Percentiles rank a stretch among this genome's conserved stretches.
Conservation (phyloP, 2,797 vertebrate genomes). For the Rhinoraja longicauda region DNA sequence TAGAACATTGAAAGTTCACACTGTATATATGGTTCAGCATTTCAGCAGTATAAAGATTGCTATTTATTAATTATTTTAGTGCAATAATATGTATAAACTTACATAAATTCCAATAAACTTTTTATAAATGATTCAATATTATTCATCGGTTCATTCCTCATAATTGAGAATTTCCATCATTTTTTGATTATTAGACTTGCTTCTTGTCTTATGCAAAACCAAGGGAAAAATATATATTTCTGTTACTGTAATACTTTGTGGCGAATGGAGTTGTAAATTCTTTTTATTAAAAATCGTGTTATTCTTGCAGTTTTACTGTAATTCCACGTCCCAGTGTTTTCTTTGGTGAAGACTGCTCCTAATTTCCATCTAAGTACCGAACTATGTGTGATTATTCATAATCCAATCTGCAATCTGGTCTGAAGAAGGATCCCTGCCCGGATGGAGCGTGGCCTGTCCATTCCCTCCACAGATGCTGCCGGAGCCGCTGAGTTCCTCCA, state of each 20-base stretch:
- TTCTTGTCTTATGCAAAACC: background rate
- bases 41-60: conserved; percentile 30
- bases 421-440: no score
- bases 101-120: conserved; percentile 32
- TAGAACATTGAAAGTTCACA: conserved; percentile 29
- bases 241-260: background rate
- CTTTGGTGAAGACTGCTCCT: background rate
- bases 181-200: background rate
- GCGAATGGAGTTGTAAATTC: background rate
- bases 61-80: conserved; percentile 41
- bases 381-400: background rate
- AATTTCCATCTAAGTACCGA: background rate
- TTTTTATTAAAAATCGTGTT: background rate
- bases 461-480: no score
- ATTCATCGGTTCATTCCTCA: background rate
- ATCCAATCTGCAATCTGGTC: background rate
- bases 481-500: no score
- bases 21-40: background rate
- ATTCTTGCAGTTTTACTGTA: background rate
- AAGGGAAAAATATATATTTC: background rate
- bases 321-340: background rate
- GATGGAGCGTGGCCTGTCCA: no score
- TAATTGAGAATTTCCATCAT: background rate
- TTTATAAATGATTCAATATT: background rate
- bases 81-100: conserved; percentile 40